phyloP scores from a whole-genome alignment of 2,113 vertebrate genomes.

The Solea solea region DNA sequence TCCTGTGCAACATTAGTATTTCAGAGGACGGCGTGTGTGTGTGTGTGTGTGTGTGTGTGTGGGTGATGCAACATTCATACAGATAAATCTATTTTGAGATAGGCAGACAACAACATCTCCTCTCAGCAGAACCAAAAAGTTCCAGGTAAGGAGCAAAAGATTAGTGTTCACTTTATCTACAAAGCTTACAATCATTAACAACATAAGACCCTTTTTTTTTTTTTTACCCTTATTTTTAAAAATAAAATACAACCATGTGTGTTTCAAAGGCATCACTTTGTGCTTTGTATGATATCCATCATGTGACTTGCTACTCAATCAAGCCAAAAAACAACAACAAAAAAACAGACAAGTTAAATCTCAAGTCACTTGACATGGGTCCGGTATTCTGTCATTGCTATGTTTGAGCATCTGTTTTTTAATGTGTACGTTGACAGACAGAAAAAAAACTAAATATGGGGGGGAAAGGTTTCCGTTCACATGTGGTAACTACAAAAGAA shows the following conservation, averaged over 20 bases:
- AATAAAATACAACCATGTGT: constrained; percentile 40
- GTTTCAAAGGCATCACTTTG: constrained; percentile 62
- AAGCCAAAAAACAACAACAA: constrained; percentile 42
- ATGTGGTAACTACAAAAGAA: constrained; percentile 39
- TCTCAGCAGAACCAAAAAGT: constrained; percentile 56
- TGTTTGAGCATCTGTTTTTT: constrained; percentile 22
- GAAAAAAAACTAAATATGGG: constrained; percentile 4
- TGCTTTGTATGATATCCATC: constrained; percentile 53
- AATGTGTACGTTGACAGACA: constrained; percentile 20
- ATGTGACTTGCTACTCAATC: constrained; percentile 18
- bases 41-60: constrained; percentile 10
- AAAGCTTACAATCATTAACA: constrained; percentile 43
- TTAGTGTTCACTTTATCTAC: constrained; percentile 56
- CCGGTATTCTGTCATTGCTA: constrained; percentile 2
- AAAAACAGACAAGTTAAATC: constrained; percentile 47
- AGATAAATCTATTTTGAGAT: constrained; percentile 62
- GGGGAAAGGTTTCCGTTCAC: constrained; percentile 14
- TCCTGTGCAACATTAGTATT: constrained; percentile 61
- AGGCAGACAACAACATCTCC: constrained; percentile 49
- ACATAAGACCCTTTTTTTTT: constrained; percentile 9
- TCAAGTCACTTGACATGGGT: constrained; percentile 46
- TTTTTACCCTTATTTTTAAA: constrained; percentile 6
- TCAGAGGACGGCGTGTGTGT: constrained; percentile 21
- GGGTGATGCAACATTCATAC: constrained; percentile 63
- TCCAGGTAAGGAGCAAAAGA: constrained; percentile 40